Base-by-base conservation (phyloP, 2,888 invertebrate species). In the Margaritifera margaritifera region DNA sequence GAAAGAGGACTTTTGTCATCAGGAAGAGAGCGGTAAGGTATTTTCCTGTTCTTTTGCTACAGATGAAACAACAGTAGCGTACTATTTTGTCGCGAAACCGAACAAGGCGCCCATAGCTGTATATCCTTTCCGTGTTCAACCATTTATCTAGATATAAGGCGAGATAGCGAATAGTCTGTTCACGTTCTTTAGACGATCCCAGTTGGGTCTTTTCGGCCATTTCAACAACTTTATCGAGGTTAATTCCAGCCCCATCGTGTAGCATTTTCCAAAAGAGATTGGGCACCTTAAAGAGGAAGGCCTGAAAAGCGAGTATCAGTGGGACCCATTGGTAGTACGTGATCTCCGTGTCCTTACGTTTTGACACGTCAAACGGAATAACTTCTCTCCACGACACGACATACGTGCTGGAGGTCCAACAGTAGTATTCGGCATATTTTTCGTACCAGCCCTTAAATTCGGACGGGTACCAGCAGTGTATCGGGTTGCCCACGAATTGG, bases 11-110 rank as follows among this genome's bases (percentile, higher is more conserved):
- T 71, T 88, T 88, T 54, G 83, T 71, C 62, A 86, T 79, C 25
- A 87, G 74, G 70, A 86, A 88, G 61, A 89, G 78, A 0, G 84
- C 83, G 6, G 86, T 81, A 1, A 88, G 79, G 69, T 82, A 88
- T 58, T 83, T 84, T 6, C 87, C 87, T 54, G 86, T 84, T 8
- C 86, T 72, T 61, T 84, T 85, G 56, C 82, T 84, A 55, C 84
- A 84, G 68, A 84, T 81, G 68, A 84, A 82, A 67, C 83, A 86
- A 66, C 81, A 80, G 52, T 83, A 70, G 0, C 80, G 71, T 2
- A 83, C 79, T 18, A 82, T 68, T 42, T 81, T 79, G 64, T 85
- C 84, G 15, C 83, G 74, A 24, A 80, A 66, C 8, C 82, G 76
- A 15, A 81, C 82, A 25, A 83, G 68, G 11, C 81, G 71, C 66